A percentile compares a stretch with the other conserved stretches of the same genome.
Evolutionary conservation across 2,888 invertebrate genomes (phyloP).

Genomic region (Aporophyla lueneburgensis): DNA sequence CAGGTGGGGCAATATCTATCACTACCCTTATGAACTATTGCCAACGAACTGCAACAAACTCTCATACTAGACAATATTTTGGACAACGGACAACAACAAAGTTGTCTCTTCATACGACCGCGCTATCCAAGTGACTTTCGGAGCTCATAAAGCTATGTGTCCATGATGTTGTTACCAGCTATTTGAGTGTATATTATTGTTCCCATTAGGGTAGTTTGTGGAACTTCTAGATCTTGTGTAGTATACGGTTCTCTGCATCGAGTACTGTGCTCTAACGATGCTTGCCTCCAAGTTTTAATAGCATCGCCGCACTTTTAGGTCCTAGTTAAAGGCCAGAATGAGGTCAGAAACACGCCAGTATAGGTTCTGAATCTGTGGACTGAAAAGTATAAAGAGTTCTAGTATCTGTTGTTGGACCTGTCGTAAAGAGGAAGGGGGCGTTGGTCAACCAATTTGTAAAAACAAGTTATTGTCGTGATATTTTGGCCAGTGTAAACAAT

Average conservation of each 20-base stretch:
- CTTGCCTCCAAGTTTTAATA: constrained; percentile 85
- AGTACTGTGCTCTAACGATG: constrained; percentile 83
- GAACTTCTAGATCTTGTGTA: constrained; percentile 60
- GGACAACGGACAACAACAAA: constrained; percentile 31
- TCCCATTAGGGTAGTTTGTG: constrained; percentile 63
- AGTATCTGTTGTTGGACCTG: neutral
- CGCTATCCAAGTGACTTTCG: constrained; percentile 30
- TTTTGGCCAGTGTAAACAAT: neutral
- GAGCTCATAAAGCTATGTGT: constrained; percentile 51
- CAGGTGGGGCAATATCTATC: constrained; percentile 42
- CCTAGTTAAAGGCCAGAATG: constrained; percentile 79
- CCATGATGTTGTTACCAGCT: constrained; percentile 54
- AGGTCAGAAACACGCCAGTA: constrained; percentile 72
- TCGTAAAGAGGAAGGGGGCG: neutral
- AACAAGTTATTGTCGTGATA: neutral
- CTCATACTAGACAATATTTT: constrained; percentile 52
- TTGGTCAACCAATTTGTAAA: neutral
- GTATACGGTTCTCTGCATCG: constrained; percentile 27
- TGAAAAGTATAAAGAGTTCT: neutral
- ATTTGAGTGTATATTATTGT: constrained; percentile 63
- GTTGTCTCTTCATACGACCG: constrained; percentile 39
- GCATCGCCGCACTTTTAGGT: constrained; percentile 81
- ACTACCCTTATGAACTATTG: constrained; percentile 39
- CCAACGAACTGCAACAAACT: constrained; percentile 38
- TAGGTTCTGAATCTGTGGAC: constrained; percentile 26